A percentile compares a stretch with the other conserved stretches of the same genome.
Conservation (phyloP, 1,140 invertebrate species). For the Penaeus japonicus region DNA sequence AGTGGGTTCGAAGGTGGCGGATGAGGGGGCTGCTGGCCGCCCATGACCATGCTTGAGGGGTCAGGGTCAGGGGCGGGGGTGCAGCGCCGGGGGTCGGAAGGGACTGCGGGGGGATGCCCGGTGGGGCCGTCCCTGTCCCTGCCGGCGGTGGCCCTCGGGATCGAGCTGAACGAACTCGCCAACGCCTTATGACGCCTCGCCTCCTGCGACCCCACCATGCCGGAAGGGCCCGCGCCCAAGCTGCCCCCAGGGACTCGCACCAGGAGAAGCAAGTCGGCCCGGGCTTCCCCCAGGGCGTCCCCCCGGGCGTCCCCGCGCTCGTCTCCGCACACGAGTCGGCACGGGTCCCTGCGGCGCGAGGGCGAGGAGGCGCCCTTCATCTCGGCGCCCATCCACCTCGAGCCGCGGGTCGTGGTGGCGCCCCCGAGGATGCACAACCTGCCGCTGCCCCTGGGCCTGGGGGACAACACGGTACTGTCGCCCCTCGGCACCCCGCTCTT, state of each 20-base stretch:
- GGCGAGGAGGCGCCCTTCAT: constrained; percentile 31
- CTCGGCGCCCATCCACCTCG: constrained; percentile 33
- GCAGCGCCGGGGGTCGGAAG: constrained; percentile 36
- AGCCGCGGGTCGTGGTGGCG: constrained; percentile 23
- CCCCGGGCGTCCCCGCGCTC: constrained; percentile 38
- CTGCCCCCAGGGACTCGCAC: constrained; percentile 41
- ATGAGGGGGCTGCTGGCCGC: constrained; percentile 28
- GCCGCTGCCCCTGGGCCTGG: constrained; percentile 45
- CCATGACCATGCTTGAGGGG: constrained; percentile 55
- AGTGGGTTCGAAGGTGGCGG: constrained; percentile 28
- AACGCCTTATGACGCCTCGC: constrained; percentile 59
- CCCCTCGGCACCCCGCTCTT: constrained; percentile 43
- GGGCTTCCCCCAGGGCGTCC: constrained; percentile 21
- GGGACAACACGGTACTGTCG: constrained; percentile 32
- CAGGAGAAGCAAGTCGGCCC: constrained; percentile 42
- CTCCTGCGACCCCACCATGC: constrained; percentile 51
- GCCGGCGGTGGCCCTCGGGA: constrained; percentile 54
- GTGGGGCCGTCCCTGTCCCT: constrained; percentile 49
- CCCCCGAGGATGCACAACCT: constrained; percentile 44
- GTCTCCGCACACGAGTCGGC: constrained; percentile 37
- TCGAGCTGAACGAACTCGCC: constrained; percentile 56
- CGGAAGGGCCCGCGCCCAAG: constrained; percentile 39
- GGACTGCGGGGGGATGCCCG: constrained; percentile 33
- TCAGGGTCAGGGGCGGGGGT: constrained; percentile 53
- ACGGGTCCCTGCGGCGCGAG: constrained; percentile 44